A percentile compares a stretch with the other conserved stretches of the same genome.
Conservation (phyloP, 2,113 vertebrate species). For the Periophthalmodon schlosseri region DNA sequence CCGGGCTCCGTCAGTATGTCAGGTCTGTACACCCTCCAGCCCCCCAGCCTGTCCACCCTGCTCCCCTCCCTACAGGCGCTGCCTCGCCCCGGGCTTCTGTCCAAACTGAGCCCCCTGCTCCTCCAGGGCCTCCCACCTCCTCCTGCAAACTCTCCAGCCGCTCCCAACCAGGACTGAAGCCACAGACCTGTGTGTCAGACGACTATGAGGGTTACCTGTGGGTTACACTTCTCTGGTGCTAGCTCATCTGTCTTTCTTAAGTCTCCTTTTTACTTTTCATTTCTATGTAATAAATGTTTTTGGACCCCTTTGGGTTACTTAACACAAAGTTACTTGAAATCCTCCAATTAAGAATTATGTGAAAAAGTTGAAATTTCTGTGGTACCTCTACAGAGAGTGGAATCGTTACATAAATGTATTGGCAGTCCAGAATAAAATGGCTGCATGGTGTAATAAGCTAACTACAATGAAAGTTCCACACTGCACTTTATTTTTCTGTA, state of each 20-base stretch:
- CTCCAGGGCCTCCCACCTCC: slow-evolving; percentile 65
- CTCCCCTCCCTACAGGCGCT: slow-evolving; percentile 75
- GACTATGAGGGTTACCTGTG: background rate
- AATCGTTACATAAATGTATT: background rate
- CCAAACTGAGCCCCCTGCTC: slow-evolving; percentile 74
- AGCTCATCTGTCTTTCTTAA: slow-evolving; percentile 16
- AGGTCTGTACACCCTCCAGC: slow-evolving; percentile 84
- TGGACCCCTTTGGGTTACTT: slow-evolving; percentile 18
- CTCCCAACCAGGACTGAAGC: slow-evolving; percentile 66
- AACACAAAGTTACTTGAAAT: slow-evolving; percentile 9
- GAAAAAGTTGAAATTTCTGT: background rate
- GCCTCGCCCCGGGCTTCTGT: slow-evolving; percentile 62
- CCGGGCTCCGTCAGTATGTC: slow-evolving; percentile 79
- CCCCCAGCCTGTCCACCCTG: slow-evolving; percentile 67
- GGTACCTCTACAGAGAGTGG: background rate
- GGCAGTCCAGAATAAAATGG: slow-evolving; percentile 1
- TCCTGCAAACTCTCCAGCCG: slow-evolving; percentile 48
- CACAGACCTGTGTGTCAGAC: background rate
- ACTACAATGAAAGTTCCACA: background rate
- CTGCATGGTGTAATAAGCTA: slow-evolving; percentile 34
- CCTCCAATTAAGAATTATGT: background rate
- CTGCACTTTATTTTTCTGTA: slow-evolving; percentile 24
- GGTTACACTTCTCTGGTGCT: slow-evolving; percentile 51
- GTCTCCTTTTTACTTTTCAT: slow-evolving; percentile 15
- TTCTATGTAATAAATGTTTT: slow-evolving; percentile 20